A percentile compares a stretch with the other conserved stretches of the same genome.
Conservation (phyloP, 1,140 invertebrate species). For the Vanessa atalanta region DNA sequence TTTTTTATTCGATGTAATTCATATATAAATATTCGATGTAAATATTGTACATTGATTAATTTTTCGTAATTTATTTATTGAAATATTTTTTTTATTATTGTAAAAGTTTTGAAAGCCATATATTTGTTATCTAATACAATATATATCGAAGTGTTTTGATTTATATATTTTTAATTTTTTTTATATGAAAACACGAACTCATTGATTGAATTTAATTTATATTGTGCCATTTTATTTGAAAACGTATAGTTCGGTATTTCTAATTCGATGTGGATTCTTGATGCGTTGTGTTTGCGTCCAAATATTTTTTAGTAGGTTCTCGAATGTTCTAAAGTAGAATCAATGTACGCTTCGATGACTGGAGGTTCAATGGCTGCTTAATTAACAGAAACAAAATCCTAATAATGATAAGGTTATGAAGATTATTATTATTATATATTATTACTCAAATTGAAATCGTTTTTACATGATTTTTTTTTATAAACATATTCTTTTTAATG, state of each 20-base stretch:
- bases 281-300: slow-evolving; percentile 55
- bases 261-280: slow-evolving; percentile 50
- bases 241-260: slow-evolving; percentile 59
- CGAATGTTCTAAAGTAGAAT: slow-evolving; percentile 76
- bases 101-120: slow-evolving; percentile 69
- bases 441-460: too few species aligned
- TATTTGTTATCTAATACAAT: slow-evolving; percentile 70
- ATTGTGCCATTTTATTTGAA: slow-evolving; percentile 66
- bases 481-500: too few species aligned
- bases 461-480: too few species aligned
- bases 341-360: slow-evolving; percentile 72
- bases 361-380: slow-evolving; percentile 46
- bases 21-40: slow-evolving; percentile 73
- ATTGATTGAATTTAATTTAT: slow-evolving; percentile 32
- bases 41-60: slow-evolving; percentile 79
- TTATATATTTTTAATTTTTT: slow-evolving; percentile 47
- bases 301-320: slow-evolving; percentile 70
- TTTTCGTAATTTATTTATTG: slow-evolving; percentile 76
- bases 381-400: slow-evolving; percentile 2
- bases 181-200: slow-evolving; percentile 44
- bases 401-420: neutral
- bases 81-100: slow-evolving; percentile 51
- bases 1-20: slow-evolving; percentile 21
- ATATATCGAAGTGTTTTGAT: slow-evolving; percentile 50
- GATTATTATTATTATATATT: too few species aligned